phyloP scores from a whole-genome alignment of 2,888 invertebrate genomes.

The Apodemia hepburni region DNA sequence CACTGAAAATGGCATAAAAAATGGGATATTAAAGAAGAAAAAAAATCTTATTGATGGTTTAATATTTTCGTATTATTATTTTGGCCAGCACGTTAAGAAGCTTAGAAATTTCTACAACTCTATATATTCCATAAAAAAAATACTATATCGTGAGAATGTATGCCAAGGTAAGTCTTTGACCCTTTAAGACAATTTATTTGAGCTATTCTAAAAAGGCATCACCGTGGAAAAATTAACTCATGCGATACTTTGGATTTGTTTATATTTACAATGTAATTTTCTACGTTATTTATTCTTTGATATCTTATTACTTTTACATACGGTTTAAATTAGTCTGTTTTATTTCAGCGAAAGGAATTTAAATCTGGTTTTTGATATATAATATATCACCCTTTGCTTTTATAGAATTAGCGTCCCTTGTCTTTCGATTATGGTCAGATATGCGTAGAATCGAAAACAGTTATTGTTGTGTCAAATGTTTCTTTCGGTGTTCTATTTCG shows the following conservation, averaged over 20 bases:
- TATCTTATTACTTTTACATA: slow-evolving; percentile 15
- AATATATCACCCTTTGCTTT: slow-evolving; percentile 63
- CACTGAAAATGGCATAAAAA: too few relatives aligned
- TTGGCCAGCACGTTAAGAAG: background rate
- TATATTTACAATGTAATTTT: slow-evolving; percentile 18
- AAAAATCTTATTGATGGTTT: background rate
- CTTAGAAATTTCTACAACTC: background rate
- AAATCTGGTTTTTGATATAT: slow-evolving; percentile 23
- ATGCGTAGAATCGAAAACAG: slow-evolving; percentile 26
- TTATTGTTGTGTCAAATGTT: too few relatives aligned
- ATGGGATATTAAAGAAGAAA: background rate
- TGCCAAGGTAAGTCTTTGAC: slow-evolving; percentile 34
- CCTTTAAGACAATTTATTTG: slow-evolving; percentile 50
- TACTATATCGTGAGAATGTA: slow-evolving; percentile 53
- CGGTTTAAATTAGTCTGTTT: slow-evolving; percentile 2
- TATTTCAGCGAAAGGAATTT: background rate
- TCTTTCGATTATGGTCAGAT: slow-evolving; percentile 67
- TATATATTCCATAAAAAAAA: background rate
- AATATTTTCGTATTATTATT: background rate
- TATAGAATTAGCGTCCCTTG: slow-evolving; percentile 59
- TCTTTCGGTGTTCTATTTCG: too few relatives aligned
- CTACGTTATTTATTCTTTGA: background rate
- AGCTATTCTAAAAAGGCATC: slow-evolving; percentile 62
- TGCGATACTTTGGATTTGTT: slow-evolving; percentile 54
- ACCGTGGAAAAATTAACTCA: slow-evolving; percentile 72